Evolutionary conservation across 2,888 invertebrate species (phyloP).

Genomic region (Perithous albicinctus): DNA sequence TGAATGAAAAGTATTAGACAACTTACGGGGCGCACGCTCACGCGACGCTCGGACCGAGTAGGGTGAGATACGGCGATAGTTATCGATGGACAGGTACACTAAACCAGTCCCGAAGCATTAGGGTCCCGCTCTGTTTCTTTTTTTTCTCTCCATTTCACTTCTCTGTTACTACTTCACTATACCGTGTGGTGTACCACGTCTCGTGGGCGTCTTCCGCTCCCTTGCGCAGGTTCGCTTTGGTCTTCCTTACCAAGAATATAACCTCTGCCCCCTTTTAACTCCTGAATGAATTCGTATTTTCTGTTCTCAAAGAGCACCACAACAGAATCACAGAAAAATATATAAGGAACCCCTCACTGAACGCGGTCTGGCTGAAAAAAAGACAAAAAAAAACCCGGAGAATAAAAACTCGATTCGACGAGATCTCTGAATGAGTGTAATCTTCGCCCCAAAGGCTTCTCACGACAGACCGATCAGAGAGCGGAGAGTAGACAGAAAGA

Average conservation of each 20-base stretch:
- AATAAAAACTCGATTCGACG: conserved; percentile 65
- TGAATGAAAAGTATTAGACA: conserved; percentile 32
- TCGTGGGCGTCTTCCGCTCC: conserved; percentile 61
- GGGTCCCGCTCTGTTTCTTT: conserved; percentile 28
- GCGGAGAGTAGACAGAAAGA: conserved; percentile 39
- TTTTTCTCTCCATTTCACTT: neutral
- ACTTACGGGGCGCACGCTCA: conserved; percentile 32
- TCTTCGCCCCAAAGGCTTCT: conserved; percentile 74
- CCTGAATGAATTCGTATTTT: conserved; percentile 12
- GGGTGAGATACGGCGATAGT: conserved; percentile 59
- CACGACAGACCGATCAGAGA: conserved; percentile 55
- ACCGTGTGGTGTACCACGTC: conserved; percentile 1
- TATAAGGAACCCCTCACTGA: neutral
- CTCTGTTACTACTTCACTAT: neutral
- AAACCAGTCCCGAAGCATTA: conserved; percentile 66
- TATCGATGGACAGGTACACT: conserved; percentile 63
- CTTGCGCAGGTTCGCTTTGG: conserved; percentile 26
- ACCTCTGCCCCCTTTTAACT: neutral
- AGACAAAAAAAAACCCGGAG: conserved; percentile 63
- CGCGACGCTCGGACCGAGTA: conserved; percentile 42
- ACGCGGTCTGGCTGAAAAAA: conserved; percentile 63
- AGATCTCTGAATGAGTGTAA: conserved; percentile 83
- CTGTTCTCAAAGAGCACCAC: neutral
- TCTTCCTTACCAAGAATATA: neutral
- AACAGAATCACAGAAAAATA: conserved; percentile 22